phyloP scores from a whole-genome alignment of 2,888 invertebrate genomes.

The Drosophila subsilvestris region DNA sequence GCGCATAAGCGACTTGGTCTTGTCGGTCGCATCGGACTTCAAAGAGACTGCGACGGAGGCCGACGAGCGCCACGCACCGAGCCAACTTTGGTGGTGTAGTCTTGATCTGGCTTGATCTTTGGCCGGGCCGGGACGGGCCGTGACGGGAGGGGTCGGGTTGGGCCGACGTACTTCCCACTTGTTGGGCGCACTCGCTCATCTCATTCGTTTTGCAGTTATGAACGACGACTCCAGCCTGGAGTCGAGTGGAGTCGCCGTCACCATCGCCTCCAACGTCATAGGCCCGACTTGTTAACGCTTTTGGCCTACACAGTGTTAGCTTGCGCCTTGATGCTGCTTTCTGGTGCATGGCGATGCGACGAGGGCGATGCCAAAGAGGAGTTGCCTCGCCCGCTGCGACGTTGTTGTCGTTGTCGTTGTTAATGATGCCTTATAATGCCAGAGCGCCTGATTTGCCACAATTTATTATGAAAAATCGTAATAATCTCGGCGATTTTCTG shows the following conservation, averaged over 20 bases:
- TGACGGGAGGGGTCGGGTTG: constrained; percentile 10
- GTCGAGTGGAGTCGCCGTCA: neutral
- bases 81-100: constrained; percentile 75
- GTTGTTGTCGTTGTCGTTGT: constrained; percentile 64
- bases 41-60: constrained; percentile 68
- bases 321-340: constrained; percentile 60
- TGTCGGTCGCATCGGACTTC: constrained; percentile 68
- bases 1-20: constrained; percentile 69
- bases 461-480: constrained; percentile 82
- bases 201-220: constrained; percentile 66
- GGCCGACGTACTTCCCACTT: constrained; percentile 71
- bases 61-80: constrained; percentile 69
- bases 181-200: constrained; percentile 54
- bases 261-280: constrained; percentile 56
- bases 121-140: constrained; percentile 40
- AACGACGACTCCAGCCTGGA: constrained; percentile 28
- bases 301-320: constrained; percentile 74
- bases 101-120: constrained; percentile 78
- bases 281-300: constrained; percentile 74
- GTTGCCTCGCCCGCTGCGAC: constrained; percentile 44
- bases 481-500: constrained; percentile 77
- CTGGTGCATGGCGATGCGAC: constrained; percentile 8
- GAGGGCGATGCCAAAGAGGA: neutral
- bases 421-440: constrained; percentile 82
- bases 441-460: constrained; percentile 83